Conservation (phyloP, 2,797 vertebrate genomes). For the Prionace glauca region DNA sequence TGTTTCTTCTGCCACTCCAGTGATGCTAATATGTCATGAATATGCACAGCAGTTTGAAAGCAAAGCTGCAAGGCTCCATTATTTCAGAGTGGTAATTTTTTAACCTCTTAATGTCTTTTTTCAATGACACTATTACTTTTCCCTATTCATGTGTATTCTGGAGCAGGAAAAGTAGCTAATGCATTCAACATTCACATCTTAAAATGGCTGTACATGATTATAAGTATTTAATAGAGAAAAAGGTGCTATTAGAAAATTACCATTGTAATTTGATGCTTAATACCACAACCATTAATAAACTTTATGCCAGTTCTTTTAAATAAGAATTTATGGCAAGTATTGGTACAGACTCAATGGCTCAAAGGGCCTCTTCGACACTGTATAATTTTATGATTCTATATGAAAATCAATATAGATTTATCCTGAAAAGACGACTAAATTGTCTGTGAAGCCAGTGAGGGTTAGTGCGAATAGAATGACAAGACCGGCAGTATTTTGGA, state of each 20-base stretch:
- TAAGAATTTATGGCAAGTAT: not conserved
- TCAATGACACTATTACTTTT: not conserved
- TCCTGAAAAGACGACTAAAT: not conserved
- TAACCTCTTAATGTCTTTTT: not conserved
- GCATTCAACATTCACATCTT: not conserved
- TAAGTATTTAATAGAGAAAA: not conserved
- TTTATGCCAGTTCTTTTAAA: not conserved
- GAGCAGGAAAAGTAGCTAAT: not conserved
- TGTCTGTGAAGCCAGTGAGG: no score
- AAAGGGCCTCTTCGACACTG: no score
- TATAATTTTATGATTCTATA: no score
- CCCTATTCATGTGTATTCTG: not conserved
- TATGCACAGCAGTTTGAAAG: not conserved
- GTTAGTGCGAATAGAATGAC: no score
- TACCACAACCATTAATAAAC: not conserved
- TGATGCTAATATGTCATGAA: not conserved
- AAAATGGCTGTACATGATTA: not conserved
- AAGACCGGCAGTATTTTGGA: not conserved
- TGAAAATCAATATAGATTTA: not conserved
- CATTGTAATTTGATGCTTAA: not conserved
- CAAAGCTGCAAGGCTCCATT: not conserved
- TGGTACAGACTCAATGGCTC: no score
- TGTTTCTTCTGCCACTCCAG: not conserved
- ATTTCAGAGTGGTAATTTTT: not conserved
- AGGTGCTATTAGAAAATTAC: not conserved